These are phyloP conservation scores for Agriopis marginaria DNA, from an alignment of 2,888 invertebrate genomes.

Conservation along the genomic window DNA sequence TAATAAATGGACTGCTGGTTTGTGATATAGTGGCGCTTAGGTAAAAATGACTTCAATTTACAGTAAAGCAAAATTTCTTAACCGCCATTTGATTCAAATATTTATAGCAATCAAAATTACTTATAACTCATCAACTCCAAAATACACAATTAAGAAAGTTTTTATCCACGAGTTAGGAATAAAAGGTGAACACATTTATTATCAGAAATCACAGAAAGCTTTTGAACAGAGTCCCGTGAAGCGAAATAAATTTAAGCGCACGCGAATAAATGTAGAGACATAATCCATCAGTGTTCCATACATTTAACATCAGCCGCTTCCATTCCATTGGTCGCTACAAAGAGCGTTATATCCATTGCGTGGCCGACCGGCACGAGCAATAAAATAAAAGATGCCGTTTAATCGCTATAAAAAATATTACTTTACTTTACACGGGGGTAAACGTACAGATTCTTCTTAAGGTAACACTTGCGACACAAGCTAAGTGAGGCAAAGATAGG, in stretches of 20 bases:
- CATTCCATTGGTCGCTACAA: constrained; percentile 69
- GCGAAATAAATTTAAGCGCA: constrained; percentile 10
- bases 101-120: too few species aligned
- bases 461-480: too few species aligned
- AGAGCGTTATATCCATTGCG: constrained; percentile 65
- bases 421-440: not conserved
- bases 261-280: constrained; percentile 26
- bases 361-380: constrained; percentile 50
- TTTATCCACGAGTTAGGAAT: not conserved
- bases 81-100: too few species aligned
- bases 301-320: constrained; percentile 69
- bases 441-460: too few species aligned
- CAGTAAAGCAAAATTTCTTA: too few species aligned
- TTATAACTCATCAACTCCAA: not conserved
- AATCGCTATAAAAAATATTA: not conserved
- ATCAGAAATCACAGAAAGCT: not conserved
- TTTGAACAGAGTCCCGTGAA: constrained; percentile 4
- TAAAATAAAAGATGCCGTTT: constrained; percentile 59
- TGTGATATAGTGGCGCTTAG: too few species aligned
- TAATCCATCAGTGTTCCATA: constrained; percentile 65
- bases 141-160: not conserved
- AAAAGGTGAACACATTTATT: not conserved
- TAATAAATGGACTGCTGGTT: too few species aligned
- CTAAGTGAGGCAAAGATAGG: too few species aligned
- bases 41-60: too few species aligned